Evolutionary conservation across 2,113 vertebrate genomes (phyloP).

Genomic region (Mastomys natalensis): DNA sequence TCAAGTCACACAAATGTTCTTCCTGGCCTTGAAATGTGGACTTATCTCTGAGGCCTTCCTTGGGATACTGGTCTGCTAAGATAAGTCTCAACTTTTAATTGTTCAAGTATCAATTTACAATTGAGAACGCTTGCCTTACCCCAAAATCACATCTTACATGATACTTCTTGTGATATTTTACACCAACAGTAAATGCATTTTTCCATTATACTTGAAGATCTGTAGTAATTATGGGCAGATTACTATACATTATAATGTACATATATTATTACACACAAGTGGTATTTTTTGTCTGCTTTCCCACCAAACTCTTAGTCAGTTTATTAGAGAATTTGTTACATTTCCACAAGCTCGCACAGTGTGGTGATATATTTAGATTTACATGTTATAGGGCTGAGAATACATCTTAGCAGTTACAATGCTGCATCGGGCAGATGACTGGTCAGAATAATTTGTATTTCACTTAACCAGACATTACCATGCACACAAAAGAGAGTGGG

Average conservation of each 20-base stretch:
- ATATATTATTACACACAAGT: neutral
- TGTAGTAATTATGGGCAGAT: neutral
- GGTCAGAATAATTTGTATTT: slow-evolving; percentile 24
- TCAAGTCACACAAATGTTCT: neutral
- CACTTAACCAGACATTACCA: neutral
- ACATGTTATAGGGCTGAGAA: neutral
- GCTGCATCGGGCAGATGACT: neutral
- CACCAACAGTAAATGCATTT: neutral
- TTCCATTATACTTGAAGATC: neutral
- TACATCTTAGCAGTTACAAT: neutral
- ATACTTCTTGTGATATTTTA: neutral
- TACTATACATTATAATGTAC: neutral
- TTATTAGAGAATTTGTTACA: neutral
- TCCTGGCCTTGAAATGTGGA: neutral
- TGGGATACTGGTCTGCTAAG: neutral
- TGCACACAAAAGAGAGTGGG: neutral
- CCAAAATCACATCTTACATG: neutral
- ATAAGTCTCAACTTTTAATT: neutral
- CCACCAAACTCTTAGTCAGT: neutral
- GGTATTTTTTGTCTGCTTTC: neutral
- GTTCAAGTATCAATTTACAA: neutral
- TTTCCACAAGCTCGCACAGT: neutral
- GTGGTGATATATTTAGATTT: slow-evolving; percentile 13
- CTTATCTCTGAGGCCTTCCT: neutral
- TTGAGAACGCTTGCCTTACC: neutral